Evolutionary conservation across 2,113 vertebrate genomes (phyloP).

Genomic region (Phyllopteryx taeniolatus): DNA sequence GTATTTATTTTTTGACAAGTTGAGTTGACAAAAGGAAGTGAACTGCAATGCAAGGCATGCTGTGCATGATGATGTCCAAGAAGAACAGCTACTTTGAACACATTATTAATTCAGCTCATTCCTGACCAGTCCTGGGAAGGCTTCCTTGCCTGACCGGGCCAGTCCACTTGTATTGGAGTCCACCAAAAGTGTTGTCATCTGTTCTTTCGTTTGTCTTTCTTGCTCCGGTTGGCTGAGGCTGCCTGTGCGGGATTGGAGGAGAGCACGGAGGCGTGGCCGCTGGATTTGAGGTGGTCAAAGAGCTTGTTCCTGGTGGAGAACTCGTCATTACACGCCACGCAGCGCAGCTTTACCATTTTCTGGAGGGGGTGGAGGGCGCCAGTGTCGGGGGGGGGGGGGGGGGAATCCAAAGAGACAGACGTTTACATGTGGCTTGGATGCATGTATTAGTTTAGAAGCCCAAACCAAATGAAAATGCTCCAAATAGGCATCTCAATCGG

Average conservation of each 20-base stretch:
- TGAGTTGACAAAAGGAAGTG: too few relatives aligned
- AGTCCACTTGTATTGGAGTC: slow-evolving; percentile 14
- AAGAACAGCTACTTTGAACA: background rate
- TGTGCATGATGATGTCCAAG: too few relatives aligned
- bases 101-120: background rate
- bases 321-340: slow-evolving; percentile 80
- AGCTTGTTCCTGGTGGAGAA: slow-evolving; percentile 93
- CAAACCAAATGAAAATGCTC: too few relatives aligned
- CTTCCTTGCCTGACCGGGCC: background rate
- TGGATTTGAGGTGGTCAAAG: slow-evolving; percentile 90
- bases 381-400: too few relatives aligned
- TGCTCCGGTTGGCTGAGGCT: slow-evolving; percentile 66
- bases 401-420: background rate
- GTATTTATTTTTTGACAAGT: too few relatives aligned
- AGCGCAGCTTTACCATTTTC: slow-evolving; percentile 76
- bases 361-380: slow-evolving; percentile 30
- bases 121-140: background rate
- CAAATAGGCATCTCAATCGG: too few relatives aligned
- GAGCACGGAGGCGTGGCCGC: slow-evolving; percentile 81
- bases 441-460: too few relatives aligned
- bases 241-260: slow-evolving; percentile 46
- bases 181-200: slow-evolving; percentile 59
- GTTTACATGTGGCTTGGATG: background rate
- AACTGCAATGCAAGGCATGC: too few relatives aligned
- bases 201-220: slow-evolving; percentile 86